Evolutionary conservation across 2,888 invertebrate species (phyloP).

Genomic region (Drosophila anomelani): DNA sequence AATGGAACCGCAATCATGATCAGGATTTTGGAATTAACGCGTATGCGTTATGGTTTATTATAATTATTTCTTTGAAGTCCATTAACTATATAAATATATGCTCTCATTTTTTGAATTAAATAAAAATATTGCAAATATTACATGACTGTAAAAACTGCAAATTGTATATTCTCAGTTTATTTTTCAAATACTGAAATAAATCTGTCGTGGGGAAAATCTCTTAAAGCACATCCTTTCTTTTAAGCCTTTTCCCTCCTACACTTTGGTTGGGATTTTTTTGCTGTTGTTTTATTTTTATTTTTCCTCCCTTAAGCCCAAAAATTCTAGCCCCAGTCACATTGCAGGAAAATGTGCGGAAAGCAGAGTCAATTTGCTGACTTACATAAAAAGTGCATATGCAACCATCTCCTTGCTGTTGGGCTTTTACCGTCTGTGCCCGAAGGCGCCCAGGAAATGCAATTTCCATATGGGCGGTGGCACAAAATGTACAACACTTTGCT

Average conservation of each 20-base stretch:
- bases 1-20: not conserved
- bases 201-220: slow-evolving; percentile 4
- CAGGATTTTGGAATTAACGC: not conserved
- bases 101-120: too few species aligned
- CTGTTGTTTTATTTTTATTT: slow-evolving; percentile 3
- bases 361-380: slow-evolving; percentile 64
- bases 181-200: not conserved
- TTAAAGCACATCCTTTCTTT: slow-evolving; percentile 6
- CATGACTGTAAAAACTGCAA: too few species aligned
- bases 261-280: not conserved
- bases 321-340: slow-evolving; percentile 25
- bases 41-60: not conserved
- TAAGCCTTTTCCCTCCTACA: not conserved
- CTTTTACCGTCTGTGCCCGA: slow-evolving; percentile 6
- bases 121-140: too few species aligned
- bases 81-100: not conserved
- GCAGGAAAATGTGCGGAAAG: slow-evolving; percentile 64
- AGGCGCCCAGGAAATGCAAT: slow-evolving; percentile 44
- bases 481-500: slow-evolving; percentile 39
- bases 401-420: slow-evolving; percentile 1
- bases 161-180: too few species aligned
- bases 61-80: too few species aligned
- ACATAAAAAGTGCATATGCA: slow-evolving; percentile 60
- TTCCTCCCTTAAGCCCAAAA: not conserved
- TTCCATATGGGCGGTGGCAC: slow-evolving; percentile 43